Percentiles rank a stretch among this genome's conserved stretches.
phyloP scores from a whole-genome alignment of 2,888 invertebrate species.

The Vesta saturnalis region DNA sequence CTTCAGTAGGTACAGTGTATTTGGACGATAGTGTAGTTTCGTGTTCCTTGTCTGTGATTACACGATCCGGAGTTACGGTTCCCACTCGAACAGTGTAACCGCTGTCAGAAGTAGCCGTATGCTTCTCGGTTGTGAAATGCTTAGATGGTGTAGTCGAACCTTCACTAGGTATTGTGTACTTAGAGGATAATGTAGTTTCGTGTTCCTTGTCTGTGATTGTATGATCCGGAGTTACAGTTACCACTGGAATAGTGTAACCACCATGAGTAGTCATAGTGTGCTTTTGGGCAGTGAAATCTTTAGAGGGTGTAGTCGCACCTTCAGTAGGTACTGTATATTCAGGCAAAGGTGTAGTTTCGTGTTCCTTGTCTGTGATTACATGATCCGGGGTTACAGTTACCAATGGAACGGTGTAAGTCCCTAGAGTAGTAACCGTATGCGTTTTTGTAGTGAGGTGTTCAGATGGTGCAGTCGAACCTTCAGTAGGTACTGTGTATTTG shows the following conservation, averaged over 20 bases:
- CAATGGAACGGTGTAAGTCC: neutral
- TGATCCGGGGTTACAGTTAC: neutral
- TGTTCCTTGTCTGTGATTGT: neutral
- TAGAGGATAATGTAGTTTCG: neutral
- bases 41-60: neutral
- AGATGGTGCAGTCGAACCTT: neutral
- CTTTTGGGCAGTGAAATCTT: neutral
- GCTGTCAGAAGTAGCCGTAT: too few relatives aligned
- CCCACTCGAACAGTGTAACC: neutral
- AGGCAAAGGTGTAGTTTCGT: neutral
- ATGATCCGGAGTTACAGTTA: neutral
- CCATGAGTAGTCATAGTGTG: neutral
- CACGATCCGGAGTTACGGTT: neutral
- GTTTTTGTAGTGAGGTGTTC: neutral
- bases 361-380: neutral
- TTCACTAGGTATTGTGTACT: neutral
- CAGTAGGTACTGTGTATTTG: neutral
- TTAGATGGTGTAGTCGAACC: neutral
- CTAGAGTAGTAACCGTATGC: neutral
- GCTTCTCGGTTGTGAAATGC: neutral
- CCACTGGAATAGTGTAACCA: neutral
- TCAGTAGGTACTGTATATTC: neutral
- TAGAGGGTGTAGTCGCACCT: neutral
- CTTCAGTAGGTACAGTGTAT: neutral
- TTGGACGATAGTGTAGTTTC: neutral